A percentile compares a stretch with the other conserved stretches of the same genome.
Conservation (phyloP, 2,797 vertebrate species). For the Erpetoichthys calabaricus region DNA sequence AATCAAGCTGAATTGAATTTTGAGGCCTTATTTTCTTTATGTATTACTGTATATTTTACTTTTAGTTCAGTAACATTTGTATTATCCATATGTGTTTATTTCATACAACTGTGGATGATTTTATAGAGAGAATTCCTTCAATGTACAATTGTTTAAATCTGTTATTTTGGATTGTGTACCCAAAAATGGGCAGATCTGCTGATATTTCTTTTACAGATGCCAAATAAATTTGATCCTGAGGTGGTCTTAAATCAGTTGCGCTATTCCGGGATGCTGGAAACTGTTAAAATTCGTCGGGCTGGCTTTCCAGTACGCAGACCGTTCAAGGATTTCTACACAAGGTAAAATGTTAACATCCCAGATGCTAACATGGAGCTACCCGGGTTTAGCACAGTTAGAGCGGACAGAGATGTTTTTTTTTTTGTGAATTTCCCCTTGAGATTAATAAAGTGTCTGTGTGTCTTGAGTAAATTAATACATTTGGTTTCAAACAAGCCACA, state of each 20-base stretch:
- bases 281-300: constrained; percentile 75
- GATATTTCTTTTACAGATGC: constrained; percentile 36
- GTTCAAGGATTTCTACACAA: constrained; percentile 65
- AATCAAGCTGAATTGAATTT: not conserved
- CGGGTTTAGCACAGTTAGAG: not conserved
- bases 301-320: constrained; percentile 74
- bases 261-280: constrained; percentile 85
- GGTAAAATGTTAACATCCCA: constrained; percentile 35
- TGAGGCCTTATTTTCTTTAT: not conserved
- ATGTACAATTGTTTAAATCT: too few species aligned
- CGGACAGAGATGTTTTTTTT: too few species aligned
- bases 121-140: too few species aligned
- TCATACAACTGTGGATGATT: too few species aligned
- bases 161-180: not conserved
- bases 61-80: not conserved
- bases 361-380: too few species aligned
- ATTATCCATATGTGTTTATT: too few species aligned
- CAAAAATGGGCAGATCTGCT: not conserved
- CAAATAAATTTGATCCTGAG: constrained; percentile 62
- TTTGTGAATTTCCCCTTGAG: too few species aligned
- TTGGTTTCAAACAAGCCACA: not conserved
- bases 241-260: constrained; percentile 76
- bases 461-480: not conserved
- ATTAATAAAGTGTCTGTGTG: too few species aligned
- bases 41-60: not conserved